Base-by-base conservation (phyloP, 2,888 invertebrate species). In the Pegoplata infirma region DNA sequence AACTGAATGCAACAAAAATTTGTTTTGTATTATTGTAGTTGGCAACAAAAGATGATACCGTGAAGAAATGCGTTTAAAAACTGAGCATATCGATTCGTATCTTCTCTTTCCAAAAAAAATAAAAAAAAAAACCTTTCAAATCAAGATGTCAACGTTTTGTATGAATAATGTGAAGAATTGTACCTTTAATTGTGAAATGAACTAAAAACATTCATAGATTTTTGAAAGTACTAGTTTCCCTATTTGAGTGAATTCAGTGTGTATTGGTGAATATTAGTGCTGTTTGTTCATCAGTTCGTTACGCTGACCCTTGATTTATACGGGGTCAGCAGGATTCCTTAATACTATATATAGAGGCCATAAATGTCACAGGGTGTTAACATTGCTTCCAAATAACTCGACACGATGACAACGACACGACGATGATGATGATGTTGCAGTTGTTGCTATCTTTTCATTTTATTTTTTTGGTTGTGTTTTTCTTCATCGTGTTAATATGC, bases 311-410 rank as follows among this genome's bases (percentile, higher is more conserved):
- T 47, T 56, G 44, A 73, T 67, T 78, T 74, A 55, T 49, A 80
- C 51, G 76, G 79, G 71, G 58, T 81, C 81, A 77, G 71, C 76
- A 61, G 69, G 77, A 61, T 67, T 56, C 56, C 76, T 72, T n/a
- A n/a, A n/a, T n/a, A n/a, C n/a, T n/a, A n/a, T n/a, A 23, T 47
- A 32, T 46, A 68, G 71, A 68, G 67, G 59, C 36, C 46, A 66
- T 63, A 76, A 80, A 75, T 84, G 83, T 84, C 84, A 81, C 85
- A 83, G 85, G 85, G 87, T 87, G 87, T 87, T 85, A 86, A 86
- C 84, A 85, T 86, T 86, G 84, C 85, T 86, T 86, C 87, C 86
- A 85, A 85, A 86, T 86, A 86, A 86, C 72, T 80, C 63, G 47
- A 64, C 63, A 82, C 49, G 56, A 58, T 49, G 28, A 69, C 80